Evolutionary conservation across 2,888 invertebrate species (phyloP).

Genomic region (Cephus nigrinus): DNA sequence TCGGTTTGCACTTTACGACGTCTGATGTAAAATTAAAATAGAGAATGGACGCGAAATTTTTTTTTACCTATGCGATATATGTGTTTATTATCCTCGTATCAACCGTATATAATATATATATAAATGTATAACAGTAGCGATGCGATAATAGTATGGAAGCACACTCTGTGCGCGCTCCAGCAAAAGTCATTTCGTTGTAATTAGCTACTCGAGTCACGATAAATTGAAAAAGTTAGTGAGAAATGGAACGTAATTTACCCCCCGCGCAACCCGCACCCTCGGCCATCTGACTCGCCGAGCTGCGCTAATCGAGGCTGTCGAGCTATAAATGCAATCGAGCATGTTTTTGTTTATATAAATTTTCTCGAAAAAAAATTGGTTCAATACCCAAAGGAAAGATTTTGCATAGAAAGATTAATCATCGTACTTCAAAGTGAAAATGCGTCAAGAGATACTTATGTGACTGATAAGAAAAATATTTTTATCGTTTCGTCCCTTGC

Average conservation of each 20-base stretch:
- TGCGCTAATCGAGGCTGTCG: slow-evolving; percentile 33
- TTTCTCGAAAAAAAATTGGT: not conserved
- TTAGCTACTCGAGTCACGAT: slow-evolving; percentile 59
- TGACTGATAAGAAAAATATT: not conserved
- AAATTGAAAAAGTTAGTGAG: slow-evolving; percentile 63
- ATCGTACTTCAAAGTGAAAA: too few relatives aligned
- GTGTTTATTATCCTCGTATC: too few relatives aligned
- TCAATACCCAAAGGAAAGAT: not conserved
- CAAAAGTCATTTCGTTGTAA: slow-evolving; percentile 60
- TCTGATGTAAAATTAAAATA: too few relatives aligned
- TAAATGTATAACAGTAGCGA: not conserved
- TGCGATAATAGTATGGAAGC: not conserved
- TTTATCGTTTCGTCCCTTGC: not conserved
- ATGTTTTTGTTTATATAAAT: not conserved
- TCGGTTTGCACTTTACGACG: too few relatives aligned
- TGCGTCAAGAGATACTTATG: not conserved
- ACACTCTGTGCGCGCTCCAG: slow-evolving; percentile 15
- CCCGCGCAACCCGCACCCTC: slow-evolving; percentile 29
- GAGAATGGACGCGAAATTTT: too few relatives aligned
- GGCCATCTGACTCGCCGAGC: slow-evolving; percentile 10
- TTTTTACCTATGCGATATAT: too few relatives aligned
- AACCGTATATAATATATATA: too few relatives aligned
- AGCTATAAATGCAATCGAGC: not conserved
- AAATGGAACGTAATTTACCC: slow-evolving; percentile 60
- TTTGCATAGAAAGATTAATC: not conserved